Conservation (phyloP, 2,797 vertebrate genomes). For the Botia almorhae region DNA sequence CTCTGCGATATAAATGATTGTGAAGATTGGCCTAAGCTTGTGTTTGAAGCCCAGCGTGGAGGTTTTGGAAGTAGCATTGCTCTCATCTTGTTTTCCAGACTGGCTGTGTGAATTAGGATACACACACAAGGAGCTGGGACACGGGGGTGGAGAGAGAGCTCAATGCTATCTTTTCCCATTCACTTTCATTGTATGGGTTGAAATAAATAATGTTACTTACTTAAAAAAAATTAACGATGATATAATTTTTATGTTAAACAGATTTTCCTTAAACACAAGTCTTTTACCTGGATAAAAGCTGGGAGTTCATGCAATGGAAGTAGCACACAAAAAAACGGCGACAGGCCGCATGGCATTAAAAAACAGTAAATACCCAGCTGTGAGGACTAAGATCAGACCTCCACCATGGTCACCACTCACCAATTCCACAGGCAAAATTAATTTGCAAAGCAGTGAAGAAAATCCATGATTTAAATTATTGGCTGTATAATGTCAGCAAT, state of each 20-base stretch:
- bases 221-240: not conserved
- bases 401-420: constrained; percentile 89
- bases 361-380: constrained; percentile 91
- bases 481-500: not conserved
- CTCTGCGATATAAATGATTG: constrained; percentile 85
- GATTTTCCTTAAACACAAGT: not conserved
- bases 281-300: constrained; percentile 95
- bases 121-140: constrained; percentile 82
- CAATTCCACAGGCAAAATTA: constrained; percentile 86
- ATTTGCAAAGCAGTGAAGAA: constrained; percentile 67
- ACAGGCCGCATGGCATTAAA: constrained; percentile 84
- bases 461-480: not conserved
- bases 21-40: constrained; percentile 83
- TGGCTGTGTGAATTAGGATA: constrained; percentile 68
- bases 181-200: not conserved
- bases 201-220: not conserved
- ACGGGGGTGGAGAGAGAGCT: constrained; percentile 57
- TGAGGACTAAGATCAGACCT: constrained; percentile 86
- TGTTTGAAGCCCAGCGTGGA: constrained; percentile 77
- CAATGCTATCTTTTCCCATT: too few relatives aligned
- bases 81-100: constrained; percentile 34
- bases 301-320: constrained; percentile 98
- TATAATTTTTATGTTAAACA: not conserved
- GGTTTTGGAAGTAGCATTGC: constrained; percentile 55
- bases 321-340: constrained; percentile 83